Evolutionary conservation across 2,888 invertebrate species (phyloP), one percentile per base, ranked within the genome.

Genomic region (Agonopterix heracliana): DNA sequence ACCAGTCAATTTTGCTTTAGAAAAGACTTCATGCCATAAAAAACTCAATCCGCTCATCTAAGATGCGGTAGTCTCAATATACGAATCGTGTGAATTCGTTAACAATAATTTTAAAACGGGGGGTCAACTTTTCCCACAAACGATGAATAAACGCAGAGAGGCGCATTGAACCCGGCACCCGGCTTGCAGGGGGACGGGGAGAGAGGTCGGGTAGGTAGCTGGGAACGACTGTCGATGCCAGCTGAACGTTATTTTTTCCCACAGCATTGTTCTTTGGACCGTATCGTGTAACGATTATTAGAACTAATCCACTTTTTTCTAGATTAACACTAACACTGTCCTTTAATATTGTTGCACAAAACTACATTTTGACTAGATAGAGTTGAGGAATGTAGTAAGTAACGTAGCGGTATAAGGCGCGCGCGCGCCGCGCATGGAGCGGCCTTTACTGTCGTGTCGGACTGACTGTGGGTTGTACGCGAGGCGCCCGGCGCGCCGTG

Each of bases 191-290:
- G 85, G 83, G 82, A 26, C 26, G 26, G 26, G 80, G 82, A 72
- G 82, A 73, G 75, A 73, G 75, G 78, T 68, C 72, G 74, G 78
- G 85, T 83, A 85, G 86, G 82, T 85, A 84, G 85, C 85, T 83
- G 86, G 84, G 85, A 86, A 86, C 86, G 86, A 83, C 78, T 78
- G 85, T 70, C 84, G 84, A 83, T 84, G 85, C 83, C 87, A 86
- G 88, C 87, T 88, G 89, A 83, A 89, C 89, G 89, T 89, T 89
- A 89, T 86, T 89, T 89, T 89, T 89, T 89, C 89, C 89, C 89
- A 89, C 89, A 89, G 87, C 88, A 87, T 87, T 87, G 87, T 87
- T 84, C 87, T 81, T 85, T 82, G 79, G 83, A 85, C 86, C 87
- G 86, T 83, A 74, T 73, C 85, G 72, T 69, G 66, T 68, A 74